Base-by-base conservation (phyloP, 2,888 invertebrate species). In the Helleia helle region DNA sequence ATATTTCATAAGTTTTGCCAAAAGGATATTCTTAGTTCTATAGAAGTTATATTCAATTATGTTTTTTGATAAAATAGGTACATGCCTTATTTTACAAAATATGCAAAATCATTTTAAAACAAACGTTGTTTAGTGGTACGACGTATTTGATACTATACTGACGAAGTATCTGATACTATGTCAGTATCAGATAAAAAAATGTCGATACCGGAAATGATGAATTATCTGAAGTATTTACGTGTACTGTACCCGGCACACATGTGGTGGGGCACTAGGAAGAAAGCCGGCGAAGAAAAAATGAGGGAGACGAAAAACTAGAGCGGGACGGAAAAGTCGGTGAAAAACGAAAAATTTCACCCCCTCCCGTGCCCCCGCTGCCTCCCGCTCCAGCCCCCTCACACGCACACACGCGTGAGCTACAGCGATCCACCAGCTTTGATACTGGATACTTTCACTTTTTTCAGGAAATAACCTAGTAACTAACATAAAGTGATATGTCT, bases 251-350 rank as follows among this genome's bases (percentile, higher is more conserved):
- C 72, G 65, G 74, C 83, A 79, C 84, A 84, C 84, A 83, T 84
- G 84, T 83, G 84, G 83, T 81, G 80, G 81, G 81, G 80, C 73
- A 80, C 80, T 79, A 84, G 83, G 84, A 84, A 83, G 76, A 77
- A 79, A 81, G 71, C 76, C 72, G 75, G 77, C 72, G 74, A 83
- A 81, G 80, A 83, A 83, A 84, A 84, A 84, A 83, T 74, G 83
- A 84, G 83, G 80, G 83, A 83, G 83, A 79, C 66, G 80, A 81
- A 84, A 83, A 84, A 84, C 83, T 81, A 84, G 84, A 84, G 76
- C 76, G 72, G 80, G 84, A 84, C 79, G 77, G 81, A 80, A 81
- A 83, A 81, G 81, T 81, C 79, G 83, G 83, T 73, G 84, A 84
- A 84, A 84, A 83, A 83, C 83, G 83, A 84, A 84, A 84, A 84